A percentile compares a stretch with the other conserved stretches of the same genome.
Evolutionary conservation across 2,113 vertebrate species (phyloP).

Genomic region (Colossoma macropomum): DNA sequence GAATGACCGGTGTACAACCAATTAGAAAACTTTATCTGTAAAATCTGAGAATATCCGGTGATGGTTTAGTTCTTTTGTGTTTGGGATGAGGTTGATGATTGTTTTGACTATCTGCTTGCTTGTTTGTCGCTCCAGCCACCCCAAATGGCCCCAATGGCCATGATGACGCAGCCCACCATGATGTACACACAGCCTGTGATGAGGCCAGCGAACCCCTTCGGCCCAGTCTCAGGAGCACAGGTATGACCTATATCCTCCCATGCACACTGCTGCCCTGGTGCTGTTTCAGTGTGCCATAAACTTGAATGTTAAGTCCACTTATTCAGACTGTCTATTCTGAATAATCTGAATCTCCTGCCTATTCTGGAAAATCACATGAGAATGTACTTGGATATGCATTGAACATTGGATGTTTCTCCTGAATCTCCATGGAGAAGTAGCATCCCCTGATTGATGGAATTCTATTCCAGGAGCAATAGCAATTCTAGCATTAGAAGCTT

Average conservation of each 20-base stretch:
- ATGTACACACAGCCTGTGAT: conserved; percentile 94
- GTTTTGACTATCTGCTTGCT: neutral
- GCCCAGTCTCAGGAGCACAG: conserved; percentile 90
- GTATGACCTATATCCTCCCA: conserved; percentile 69
- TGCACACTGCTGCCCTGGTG: neutral
- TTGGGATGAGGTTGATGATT: neutral
- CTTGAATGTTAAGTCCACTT: neutral
- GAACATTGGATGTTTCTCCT: neutral
- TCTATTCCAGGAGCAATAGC: conserved; percentile 43
- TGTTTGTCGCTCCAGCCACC: conserved; percentile 76
- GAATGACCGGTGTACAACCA: too few species aligned
- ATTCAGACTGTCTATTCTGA: neutral
- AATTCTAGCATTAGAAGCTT: conserved; percentile 12
- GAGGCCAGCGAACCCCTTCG: conserved; percentile 93
- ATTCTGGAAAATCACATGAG: neutral
- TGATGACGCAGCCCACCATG: conserved; percentile 94
- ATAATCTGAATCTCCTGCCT: neutral
- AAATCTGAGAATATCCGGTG: neutral
- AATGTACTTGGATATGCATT: neutral
- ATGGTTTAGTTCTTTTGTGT: neutral
- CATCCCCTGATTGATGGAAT: conserved; percentile 28
- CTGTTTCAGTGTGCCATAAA: neutral
- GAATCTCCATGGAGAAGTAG: conserved; percentile 19
- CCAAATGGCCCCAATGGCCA: conserved; percentile 87
- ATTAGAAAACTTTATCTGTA: too few species aligned